Conservation (phyloP, 2,888 invertebrate species). For the Halictus quadricinctus region DNA sequence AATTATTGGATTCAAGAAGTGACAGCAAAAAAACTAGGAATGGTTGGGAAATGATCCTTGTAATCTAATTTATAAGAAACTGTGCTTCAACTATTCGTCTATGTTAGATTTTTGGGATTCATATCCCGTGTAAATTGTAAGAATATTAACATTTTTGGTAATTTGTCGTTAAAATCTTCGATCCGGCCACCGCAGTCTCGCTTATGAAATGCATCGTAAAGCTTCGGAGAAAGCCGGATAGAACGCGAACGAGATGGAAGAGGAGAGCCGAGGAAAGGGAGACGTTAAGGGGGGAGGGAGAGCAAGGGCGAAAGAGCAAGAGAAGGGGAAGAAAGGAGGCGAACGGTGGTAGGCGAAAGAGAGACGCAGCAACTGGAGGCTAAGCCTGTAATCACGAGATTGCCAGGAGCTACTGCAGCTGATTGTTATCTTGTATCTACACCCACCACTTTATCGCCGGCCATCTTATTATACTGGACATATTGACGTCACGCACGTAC, state of each 20-base stretch:
- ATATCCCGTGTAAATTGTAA: too few relatives aligned
- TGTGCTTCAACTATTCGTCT: too few relatives aligned
- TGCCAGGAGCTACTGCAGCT: constrained; percentile 82
- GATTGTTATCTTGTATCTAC: constrained; percentile 82
- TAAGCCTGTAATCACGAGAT: constrained; percentile 82
- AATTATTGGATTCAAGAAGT: too few relatives aligned
- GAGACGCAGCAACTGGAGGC: constrained; percentile 70
- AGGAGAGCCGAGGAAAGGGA: constrained; percentile 44
- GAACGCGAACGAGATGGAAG: constrained; percentile 41
- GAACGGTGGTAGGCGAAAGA: constrained; percentile 36
- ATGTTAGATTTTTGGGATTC: too few relatives aligned
- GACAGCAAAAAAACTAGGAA: too few relatives aligned
- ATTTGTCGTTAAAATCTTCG: neutral
- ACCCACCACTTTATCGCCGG: constrained; percentile 82
- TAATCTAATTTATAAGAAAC: too few relatives aligned
- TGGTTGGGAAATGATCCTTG: too few relatives aligned
- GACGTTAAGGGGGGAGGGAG: constrained; percentile 28
- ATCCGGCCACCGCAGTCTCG: constrained; percentile 52
- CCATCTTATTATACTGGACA: constrained; percentile 81
- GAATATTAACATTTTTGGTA: neutral
- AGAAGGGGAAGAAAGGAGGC: constrained; percentile 55
- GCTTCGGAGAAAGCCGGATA: constrained; percentile 48
- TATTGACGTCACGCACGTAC: constrained; percentile 81
- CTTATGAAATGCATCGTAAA: constrained; percentile 76
- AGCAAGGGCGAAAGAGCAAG: constrained; percentile 43